Evolutionary conservation across 2,888 invertebrate species (phyloP).

Genomic region (Theretra japonica): DNA sequence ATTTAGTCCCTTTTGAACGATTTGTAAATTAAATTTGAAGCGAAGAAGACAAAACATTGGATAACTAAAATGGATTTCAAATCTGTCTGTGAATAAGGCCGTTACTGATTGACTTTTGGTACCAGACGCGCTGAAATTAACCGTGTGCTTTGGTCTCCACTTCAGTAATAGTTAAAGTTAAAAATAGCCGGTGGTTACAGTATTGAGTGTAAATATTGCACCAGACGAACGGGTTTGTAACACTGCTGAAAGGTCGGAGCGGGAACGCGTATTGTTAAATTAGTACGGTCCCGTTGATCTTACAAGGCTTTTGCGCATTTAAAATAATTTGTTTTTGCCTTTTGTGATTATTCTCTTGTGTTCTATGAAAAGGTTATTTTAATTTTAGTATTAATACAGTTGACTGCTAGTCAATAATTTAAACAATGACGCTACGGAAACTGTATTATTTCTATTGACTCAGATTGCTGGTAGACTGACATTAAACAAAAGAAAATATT

Average conservation of each 20-base stretch:
- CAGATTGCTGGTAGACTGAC: no score
- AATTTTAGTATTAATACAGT: no score
- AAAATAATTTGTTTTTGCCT: background rate
- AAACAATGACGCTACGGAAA: no score
- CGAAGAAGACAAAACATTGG: no score
- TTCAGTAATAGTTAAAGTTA: slow-evolving; percentile 2
- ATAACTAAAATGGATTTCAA: no score
- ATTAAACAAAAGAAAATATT: no score
- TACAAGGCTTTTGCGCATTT: background rate
- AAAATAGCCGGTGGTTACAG: slow-evolving; percentile 16
- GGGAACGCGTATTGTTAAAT: background rate
- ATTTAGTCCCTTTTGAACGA: no score
- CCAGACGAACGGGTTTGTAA: slow-evolving; percentile 1
- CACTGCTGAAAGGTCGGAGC: background rate
- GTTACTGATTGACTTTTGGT: background rate
- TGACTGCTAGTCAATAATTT: no score
- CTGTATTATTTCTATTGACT: no score
- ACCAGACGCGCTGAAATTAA: background rate
- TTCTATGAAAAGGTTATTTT: background rate
- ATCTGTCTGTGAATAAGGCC: no score
- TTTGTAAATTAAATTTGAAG: no score
- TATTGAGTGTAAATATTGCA: background rate
- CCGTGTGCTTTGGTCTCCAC: background rate
- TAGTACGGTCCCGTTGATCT: background rate
- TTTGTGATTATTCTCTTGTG: background rate